Conservation (phyloP, 1,140 invertebrate genomes). For the Drosophila nikananu region DNA sequence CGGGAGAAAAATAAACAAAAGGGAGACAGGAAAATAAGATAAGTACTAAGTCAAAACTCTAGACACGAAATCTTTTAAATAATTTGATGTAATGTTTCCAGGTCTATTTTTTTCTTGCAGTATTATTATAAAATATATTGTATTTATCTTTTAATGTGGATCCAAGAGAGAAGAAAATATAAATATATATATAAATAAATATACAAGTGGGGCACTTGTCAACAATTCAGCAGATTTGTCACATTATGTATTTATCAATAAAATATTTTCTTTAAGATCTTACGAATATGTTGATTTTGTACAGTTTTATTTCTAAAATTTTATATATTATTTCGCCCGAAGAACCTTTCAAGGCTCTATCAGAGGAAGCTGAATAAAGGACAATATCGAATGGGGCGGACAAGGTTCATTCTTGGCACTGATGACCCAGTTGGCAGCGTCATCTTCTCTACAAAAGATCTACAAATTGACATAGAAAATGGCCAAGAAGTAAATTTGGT, state of each 20-base stretch:
- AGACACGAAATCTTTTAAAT: too few species aligned
- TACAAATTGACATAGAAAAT: not conserved
- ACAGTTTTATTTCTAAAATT: not conserved
- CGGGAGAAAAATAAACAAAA: not conserved
- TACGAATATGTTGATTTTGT: not conserved
- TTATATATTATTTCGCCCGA: not conserved
- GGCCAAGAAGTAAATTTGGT: not conserved
- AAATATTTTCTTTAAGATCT: not conserved
- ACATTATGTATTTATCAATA: not conserved
- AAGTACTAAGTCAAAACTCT: too few species aligned
- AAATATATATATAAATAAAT: too few species aligned
- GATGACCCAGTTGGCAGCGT: conserved; percentile 8
- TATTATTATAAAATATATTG: too few species aligned
- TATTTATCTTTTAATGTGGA: too few species aligned
- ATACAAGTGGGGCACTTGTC: too few species aligned
- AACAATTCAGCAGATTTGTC: too few species aligned
- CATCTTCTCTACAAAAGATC: not conserved
- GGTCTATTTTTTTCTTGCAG: too few species aligned
- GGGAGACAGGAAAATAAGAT: not conserved
- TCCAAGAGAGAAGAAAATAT: too few species aligned
- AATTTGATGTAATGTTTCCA: too few species aligned
- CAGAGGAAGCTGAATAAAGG: not conserved
- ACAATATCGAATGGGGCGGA: not conserved
- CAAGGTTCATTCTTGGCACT: not conserved
- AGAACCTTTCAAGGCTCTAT: not conserved